phyloP scores from a whole-genome alignment of 2,113 vertebrate species.

The Prochilodus magdalenae region DNA sequence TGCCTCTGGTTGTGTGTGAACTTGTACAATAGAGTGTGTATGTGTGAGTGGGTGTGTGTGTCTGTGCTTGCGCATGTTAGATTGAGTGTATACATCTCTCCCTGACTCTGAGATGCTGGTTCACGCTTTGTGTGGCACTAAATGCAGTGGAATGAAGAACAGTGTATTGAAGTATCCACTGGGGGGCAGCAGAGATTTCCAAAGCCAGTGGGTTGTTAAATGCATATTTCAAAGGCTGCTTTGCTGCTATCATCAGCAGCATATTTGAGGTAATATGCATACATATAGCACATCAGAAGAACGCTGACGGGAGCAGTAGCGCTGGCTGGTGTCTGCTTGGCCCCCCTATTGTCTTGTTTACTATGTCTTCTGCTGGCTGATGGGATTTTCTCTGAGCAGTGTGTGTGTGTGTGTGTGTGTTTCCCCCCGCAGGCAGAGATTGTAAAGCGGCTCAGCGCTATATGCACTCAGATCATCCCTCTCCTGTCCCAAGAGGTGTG shows the following conservation, averaged over 20 bases:
- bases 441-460: slow-evolving; percentile 59
- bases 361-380: slow-evolving; percentile 24
- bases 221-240: background rate
- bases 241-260: background rate
- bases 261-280: background rate
- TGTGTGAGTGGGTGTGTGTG: slow-evolving; percentile 16
- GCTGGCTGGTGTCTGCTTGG: background rate
- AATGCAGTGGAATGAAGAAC: background rate
- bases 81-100: background rate
- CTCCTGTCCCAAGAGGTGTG: slow-evolving; percentile 60
- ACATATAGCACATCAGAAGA: slow-evolving; percentile 1
- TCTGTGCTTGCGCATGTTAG: background rate
- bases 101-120: background rate
- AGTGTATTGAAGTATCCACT: slow-evolving; percentile 6
- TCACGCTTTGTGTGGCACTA: no score
- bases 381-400: slow-evolving; percentile 32
- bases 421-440: slow-evolving; percentile 56
- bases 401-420: slow-evolving; percentile 8
- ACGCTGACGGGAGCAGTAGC: slow-evolving; percentile 4
- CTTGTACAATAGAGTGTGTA: background rate
- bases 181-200: background rate
- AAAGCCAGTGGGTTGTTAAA: background rate
- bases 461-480: slow-evolving; percentile 61
- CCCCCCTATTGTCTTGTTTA: slow-evolving; percentile 24
- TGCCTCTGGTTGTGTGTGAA: background rate